Base-by-base conservation (phyloP, 1,140 invertebrate species). In the Stenopsyche tienmushanensis region DNA sequence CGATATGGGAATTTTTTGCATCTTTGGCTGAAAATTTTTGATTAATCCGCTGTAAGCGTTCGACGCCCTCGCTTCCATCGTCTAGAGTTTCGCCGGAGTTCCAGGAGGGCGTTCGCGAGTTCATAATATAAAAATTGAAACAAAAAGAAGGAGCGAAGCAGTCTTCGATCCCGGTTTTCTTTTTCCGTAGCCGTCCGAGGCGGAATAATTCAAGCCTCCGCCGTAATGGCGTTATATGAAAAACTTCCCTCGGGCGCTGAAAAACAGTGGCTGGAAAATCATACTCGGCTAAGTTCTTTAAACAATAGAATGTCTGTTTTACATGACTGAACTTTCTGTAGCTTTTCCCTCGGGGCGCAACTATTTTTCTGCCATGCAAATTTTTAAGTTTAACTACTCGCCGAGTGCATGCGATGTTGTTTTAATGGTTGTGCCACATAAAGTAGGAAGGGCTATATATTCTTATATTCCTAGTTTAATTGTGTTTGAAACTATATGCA, bases 251-350 rank as follows among this genome's bases (percentile, higher is more conserved):
- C 57, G 57, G 55, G 39, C 53, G 53, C 20, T 21, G 29, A 34
- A 58, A 58, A 58, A 58, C 57, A 60, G 34, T 23, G 57, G 42
- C 57, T 60, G 57, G 42, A 49, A 60, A 60, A 60, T 60, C 57
- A 60, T 60, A 60, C 57, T 60, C 57, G 42, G 57, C 44, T 47
- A 60, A 60, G 39, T 60, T 60, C 57, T 60, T 60, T 60, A 60
- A 60, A 60, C 57, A 60, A 60, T 60, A 60, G 57, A 60, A 60
- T 60, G 57, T 60, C 57, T 60, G 57, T 60, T 60, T 60, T 60
- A 60, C 57, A 60, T 60, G 57, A 60, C 42, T 60, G 57, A 60
- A 60, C 57, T 60, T 60, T 60, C 42, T 44, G 57, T 29, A 60
- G 21, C 41, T 21, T 18, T 9, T 3, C 53, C 53, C 39, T 20